These are phyloP conservation scores for Brassicogethes aeneus DNA, from an alignment of 2,888 invertebrate species.

Conservation along the genomic window DNA sequence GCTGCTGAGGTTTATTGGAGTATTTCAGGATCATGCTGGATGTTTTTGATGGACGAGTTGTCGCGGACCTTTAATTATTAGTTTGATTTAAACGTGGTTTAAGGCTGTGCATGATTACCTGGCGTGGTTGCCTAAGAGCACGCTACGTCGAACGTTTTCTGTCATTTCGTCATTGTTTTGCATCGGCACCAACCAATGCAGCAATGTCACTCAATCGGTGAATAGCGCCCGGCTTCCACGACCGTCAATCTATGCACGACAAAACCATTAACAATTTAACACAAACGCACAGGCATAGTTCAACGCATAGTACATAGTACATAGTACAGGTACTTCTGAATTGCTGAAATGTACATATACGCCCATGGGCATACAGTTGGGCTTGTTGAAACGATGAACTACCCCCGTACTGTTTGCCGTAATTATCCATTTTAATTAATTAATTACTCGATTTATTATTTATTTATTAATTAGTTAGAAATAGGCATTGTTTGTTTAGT, in stretches of 20 bases:
- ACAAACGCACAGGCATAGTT: constrained; percentile 31
- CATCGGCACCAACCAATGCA: constrained; percentile 10
- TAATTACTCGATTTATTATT: neutral
- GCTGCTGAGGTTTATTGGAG: too few relatives aligned
- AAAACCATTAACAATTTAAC: constrained; percentile 33
- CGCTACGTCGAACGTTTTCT: constrained; percentile 18
- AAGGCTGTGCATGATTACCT: constrained; percentile 37
- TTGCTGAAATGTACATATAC: too few relatives aligned
- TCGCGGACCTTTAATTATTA: constrained; percentile 21
- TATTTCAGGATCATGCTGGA: too few relatives aligned
- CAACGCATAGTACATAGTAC: too few relatives aligned
- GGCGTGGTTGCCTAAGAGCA: constrained; percentile 33
- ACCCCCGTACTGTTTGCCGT: constrained; percentile 11
- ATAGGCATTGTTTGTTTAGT: neutral
- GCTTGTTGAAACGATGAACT: too few relatives aligned
- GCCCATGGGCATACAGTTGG: too few relatives aligned
- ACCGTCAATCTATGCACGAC: constrained; percentile 38
- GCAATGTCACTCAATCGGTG: neutral
- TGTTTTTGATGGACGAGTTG: too few relatives aligned
- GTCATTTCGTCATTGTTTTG: too few relatives aligned
- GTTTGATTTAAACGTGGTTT: constrained; percentile 34
- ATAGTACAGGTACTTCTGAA: too few relatives aligned
- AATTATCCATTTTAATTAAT: constrained; percentile 8
- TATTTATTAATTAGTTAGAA: neutral
- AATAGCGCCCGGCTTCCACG: constrained; percentile 21